These are phyloP conservation scores for Heliothis subflexa DNA, from an alignment of 1,140 invertebrate species.

Conservation along the genomic window DNA sequence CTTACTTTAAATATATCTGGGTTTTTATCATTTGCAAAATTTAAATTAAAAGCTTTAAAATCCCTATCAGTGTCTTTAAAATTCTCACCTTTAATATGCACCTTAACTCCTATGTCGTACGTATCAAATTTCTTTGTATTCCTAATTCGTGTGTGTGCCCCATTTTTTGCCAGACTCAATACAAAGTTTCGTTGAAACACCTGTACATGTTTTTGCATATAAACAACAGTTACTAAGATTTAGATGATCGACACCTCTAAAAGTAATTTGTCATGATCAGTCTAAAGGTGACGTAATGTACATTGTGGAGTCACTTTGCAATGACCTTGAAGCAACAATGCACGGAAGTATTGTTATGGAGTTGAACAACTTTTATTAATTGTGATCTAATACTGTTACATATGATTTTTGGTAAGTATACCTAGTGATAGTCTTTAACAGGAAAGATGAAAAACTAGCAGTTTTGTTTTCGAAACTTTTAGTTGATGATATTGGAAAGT, in stretches of 20 bases:
- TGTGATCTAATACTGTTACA: background rate
- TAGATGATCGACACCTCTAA: conserved; percentile 38
- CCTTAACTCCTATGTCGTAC: background rate
- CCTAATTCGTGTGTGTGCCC: background rate
- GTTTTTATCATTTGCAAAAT: background rate
- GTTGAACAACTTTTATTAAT: conserved; percentile 30
- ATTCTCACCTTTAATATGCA: background rate
- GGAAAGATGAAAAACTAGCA: background rate
- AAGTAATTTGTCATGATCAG: conserved; percentile 40
- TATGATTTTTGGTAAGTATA: background rate
- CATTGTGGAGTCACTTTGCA: conserved; percentile 22
- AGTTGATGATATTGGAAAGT: too few species aligned
- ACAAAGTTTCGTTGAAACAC: conserved; percentile 27
- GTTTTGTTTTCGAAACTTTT: too few species aligned
- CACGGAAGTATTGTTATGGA: conserved; percentile 25
- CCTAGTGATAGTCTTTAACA: background rate
- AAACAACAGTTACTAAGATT: conserved; percentile 39
- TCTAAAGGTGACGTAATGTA: conserved; percentile 29
- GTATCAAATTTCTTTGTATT: background rate
- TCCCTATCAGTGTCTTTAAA: background rate
- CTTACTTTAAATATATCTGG: background rate
- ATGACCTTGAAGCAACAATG: conserved; percentile 39
- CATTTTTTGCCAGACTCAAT: conserved; percentile 24
- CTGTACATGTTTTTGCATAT: conserved; percentile 33
- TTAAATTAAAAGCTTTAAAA: background rate